These are phyloP conservation scores for Blennius ocellaris DNA, from an alignment of 2,113 vertebrate species.

Conservation along the genomic window DNA sequence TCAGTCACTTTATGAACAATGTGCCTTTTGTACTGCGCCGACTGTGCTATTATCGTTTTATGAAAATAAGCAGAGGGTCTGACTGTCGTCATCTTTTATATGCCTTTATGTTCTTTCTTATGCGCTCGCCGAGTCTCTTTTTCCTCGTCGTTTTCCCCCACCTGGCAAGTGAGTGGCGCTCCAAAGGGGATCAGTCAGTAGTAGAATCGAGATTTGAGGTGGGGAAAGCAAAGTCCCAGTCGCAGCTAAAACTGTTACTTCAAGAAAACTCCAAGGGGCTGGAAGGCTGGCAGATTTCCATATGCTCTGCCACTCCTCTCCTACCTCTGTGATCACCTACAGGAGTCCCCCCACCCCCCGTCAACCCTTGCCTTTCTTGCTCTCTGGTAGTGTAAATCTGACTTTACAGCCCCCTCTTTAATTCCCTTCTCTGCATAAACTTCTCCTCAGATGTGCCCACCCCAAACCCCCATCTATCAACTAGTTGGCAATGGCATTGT, in stretches of 20 bases:
- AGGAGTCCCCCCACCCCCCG: conserved; percentile 12
- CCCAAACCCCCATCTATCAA: conserved; percentile 79
- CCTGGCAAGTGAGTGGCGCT: conserved; percentile 63
- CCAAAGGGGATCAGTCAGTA: conserved; percentile 60
- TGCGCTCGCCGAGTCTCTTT: conserved; percentile 18
- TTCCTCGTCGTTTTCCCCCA: conserved; percentile 23
- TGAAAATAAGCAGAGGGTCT: conserved; percentile 72
- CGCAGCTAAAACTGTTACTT: conserved; percentile 68
- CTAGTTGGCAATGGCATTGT: conserved; percentile 88
- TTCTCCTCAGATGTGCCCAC: conserved; percentile 60
- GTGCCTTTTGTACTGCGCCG: conserved; percentile 64
- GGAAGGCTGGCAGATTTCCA: conserved; percentile 61
- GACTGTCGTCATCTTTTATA: conserved; percentile 68
- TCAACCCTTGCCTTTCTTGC: neutral
- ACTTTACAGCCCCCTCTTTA: conserved; percentile 52
- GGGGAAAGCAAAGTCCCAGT: conserved; percentile 56
- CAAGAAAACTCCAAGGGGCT: conserved; percentile 53
- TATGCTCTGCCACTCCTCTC: conserved; percentile 40
- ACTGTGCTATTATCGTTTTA: conserved; percentile 69
- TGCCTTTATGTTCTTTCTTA: conserved; percentile 59
- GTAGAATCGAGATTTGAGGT: conserved; percentile 67
- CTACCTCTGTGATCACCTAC: conserved; percentile 38
- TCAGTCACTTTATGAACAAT: conserved; percentile 66
- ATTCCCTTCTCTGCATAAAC: conserved; percentile 66
- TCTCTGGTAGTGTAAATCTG: conserved; percentile 21